Conservation (phyloP, 2,888 invertebrate species). For the Apoderus coryli region DNA sequence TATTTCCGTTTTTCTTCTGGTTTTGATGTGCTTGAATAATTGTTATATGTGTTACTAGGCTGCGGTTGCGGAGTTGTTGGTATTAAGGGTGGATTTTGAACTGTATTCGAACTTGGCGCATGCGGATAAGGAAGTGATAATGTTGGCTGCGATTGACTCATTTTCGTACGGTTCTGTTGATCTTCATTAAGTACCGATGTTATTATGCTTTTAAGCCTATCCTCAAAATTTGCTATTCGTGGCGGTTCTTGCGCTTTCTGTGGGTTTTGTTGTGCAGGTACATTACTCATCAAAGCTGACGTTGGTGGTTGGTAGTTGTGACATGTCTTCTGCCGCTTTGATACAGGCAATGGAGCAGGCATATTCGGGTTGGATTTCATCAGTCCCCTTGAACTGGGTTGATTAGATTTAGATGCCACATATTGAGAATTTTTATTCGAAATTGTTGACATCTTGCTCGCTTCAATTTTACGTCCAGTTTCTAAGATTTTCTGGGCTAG, state of each 20-base stretch:
- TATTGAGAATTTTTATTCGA: constrained; percentile 17
- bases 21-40: constrained; percentile 20
- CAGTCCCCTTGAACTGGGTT: constrained; percentile 8
- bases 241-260: constrained; percentile 56
- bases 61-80: constrained; percentile 8
- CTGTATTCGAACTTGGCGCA: constrained; percentile 6
- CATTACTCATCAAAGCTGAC: constrained; percentile 4
- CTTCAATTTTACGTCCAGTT: constrained; percentile 79
- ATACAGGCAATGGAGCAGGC: constrained; percentile 27
- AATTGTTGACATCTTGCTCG: constrained; percentile 45
- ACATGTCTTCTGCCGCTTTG: constrained; percentile 28
- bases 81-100: constrained; percentile 7
- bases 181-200: constrained; percentile 78
- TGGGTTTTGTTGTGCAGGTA: neutral
- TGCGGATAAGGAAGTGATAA: neutral
- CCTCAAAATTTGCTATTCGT: constrained; percentile 76
- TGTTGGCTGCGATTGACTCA: constrained; percentile 17
- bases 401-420: constrained; percentile 15
- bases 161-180: constrained; percentile 41
- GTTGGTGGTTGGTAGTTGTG: constrained; percentile 18
- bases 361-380: constrained; percentile 20
- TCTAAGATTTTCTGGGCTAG: constrained; percentile 81
- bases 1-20: constrained; percentile 23
- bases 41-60: constrained; percentile 7
- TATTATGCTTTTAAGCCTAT: constrained; percentile 74